These are phyloP conservation scores for Euwallacea fornicatus DNA, from an alignment of 1,140 invertebrate genomes.

Conservation along the genomic window DNA sequence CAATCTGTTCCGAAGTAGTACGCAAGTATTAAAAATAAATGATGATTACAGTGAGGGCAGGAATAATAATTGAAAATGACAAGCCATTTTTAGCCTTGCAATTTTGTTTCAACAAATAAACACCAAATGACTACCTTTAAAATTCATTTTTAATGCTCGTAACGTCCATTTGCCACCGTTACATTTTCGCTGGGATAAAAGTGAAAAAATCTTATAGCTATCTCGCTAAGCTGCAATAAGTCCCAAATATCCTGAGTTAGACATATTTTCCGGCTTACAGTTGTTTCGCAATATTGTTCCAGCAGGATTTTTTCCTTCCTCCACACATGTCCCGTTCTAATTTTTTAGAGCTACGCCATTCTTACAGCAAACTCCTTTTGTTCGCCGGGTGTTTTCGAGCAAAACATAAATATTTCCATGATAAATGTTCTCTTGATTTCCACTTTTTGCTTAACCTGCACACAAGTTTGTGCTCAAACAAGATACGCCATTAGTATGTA, in stretches of 20 bases:
- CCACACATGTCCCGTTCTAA: background rate
- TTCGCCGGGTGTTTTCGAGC: too few relatives aligned
- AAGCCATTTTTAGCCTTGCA: too few relatives aligned
- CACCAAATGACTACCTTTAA: too few relatives aligned
- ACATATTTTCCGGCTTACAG: conserved; percentile 19
- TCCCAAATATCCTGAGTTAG: conserved; percentile 4
- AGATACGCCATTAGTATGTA: conserved; percentile 3
- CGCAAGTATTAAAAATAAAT: conserved; percentile 9
- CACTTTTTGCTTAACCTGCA: background rate
- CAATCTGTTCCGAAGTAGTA: background rate
- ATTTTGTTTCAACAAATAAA: too few relatives aligned
- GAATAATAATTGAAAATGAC: too few relatives aligned
- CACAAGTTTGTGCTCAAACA: too few relatives aligned
- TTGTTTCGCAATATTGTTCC: conserved; percentile 14
- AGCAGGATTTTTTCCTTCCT: conserved; percentile 13
- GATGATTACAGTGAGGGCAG: too few relatives aligned
- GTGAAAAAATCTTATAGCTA: conserved; percentile 13
- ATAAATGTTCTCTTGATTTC: background rate
- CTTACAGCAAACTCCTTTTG: too few relatives aligned
- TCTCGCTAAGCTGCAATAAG: conserved; percentile 19
- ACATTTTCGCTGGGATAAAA: conserved; percentile 3
- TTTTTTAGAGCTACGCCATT: background rate
- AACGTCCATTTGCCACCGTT: conserved; percentile 5
- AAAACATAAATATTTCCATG: too few relatives aligned
- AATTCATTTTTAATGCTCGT: background rate